Evolutionary conservation across 92 coral and sea anemone species (phyloP).

Genomic region (Porites lobata): DNA sequence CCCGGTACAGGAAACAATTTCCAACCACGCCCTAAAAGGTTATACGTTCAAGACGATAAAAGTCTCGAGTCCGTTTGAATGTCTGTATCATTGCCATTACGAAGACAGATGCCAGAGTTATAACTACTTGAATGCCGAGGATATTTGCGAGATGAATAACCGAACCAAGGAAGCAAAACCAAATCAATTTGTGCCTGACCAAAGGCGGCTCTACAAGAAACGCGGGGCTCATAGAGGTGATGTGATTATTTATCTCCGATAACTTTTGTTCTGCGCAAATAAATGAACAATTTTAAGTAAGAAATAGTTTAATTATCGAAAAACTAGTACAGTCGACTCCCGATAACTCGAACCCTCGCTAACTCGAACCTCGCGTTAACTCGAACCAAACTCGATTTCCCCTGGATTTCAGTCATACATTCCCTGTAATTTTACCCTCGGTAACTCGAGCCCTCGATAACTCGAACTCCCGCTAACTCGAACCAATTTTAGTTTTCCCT

Average conservation of each 20-base stretch:
- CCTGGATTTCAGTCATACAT: too few species aligned
- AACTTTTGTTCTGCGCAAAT: background rate
- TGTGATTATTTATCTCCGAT: too few species aligned
- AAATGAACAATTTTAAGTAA: too few species aligned
- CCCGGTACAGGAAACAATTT: background rate
- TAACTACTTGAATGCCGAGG: background rate
- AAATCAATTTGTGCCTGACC: background rate
- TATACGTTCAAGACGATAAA: background rate
- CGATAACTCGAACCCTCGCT: too few species aligned
- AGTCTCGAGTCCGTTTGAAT: background rate
- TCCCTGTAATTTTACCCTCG: too few species aligned
- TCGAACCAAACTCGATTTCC: too few species aligned
- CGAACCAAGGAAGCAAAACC: conserved; percentile 22
- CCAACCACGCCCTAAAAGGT: background rate
- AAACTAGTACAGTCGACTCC: too few species aligned
- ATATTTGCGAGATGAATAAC: conserved; percentile 39
- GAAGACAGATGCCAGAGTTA: conserved; percentile 42
- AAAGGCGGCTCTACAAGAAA: conserved; percentile 12
- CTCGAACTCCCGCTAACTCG: too few species aligned
- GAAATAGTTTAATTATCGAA: too few species aligned
- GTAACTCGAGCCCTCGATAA: too few species aligned
- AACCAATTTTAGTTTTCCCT: too few species aligned
- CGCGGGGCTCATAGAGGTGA: conserved; percentile 27
- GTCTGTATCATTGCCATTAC: conserved; percentile 14
- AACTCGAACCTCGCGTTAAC: too few species aligned